phyloP scores from a whole-genome alignment of 2,797 vertebrate genomes.

The Karalla daura region DNA sequence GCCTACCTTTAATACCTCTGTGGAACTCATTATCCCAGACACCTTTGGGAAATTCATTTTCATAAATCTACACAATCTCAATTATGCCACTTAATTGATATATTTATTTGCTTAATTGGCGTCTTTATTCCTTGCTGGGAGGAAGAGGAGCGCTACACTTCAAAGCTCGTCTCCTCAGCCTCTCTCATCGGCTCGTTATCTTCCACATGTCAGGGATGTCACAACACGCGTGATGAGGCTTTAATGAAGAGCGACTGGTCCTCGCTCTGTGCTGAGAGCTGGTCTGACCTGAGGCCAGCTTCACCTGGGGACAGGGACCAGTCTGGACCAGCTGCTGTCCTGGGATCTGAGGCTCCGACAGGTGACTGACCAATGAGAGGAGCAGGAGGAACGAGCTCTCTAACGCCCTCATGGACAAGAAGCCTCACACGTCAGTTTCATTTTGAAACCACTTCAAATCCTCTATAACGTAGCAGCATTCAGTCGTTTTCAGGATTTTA shows the following conservation, averaged over 20 bases:
- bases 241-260: conserved; percentile 66
- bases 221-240: conserved; percentile 52
- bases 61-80: conserved; percentile 82
- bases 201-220: conserved; percentile 58
- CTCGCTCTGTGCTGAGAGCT: too few relatives aligned
- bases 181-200: conserved; percentile 60
- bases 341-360: too few relatives aligned
- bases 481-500: too few relatives aligned
- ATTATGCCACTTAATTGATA: conserved; percentile 86
- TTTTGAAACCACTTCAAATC: too few relatives aligned
- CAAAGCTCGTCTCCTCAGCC: conserved; percentile 56
- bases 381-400: too few relatives aligned
- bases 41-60: conserved; percentile 83
- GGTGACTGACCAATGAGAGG: too few relatives aligned
- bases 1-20: conserved; percentile 73
- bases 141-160: conserved; percentile 30
- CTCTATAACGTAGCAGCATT: too few relatives aligned
- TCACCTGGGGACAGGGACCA: conserved; percentile 35
- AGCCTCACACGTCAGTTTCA: too few relatives aligned
- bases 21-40: conserved; percentile 76
- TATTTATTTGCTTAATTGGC: conserved; percentile 85
- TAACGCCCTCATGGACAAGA: too few relatives aligned
- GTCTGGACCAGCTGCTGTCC: too few relatives aligned
- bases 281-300: too few relatives aligned
- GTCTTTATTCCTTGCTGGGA: conserved; percentile 57